Evolutionary conservation across 1,140 invertebrate species (phyloP), one percentile per base, ranked within the genome.

Genomic region (Pristionchus pacificus): DNA sequence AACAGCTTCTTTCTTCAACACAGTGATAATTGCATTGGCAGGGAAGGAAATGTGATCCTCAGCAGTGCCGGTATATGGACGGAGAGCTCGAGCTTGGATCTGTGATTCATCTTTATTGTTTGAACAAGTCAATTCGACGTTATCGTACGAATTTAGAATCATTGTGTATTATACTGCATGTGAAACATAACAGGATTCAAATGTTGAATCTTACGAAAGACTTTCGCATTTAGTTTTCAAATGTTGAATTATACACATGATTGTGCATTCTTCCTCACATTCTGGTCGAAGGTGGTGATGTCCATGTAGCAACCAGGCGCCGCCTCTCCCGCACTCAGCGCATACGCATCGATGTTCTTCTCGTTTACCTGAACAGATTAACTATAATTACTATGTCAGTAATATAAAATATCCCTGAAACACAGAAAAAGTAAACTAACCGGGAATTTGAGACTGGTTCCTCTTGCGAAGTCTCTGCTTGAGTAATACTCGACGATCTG

Each of bases 241-340:
- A n/a, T n/a, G n/a, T n/a, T n/a, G n/a, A n/a, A n/a, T n/a, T n/a
- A n/a, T n/a, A n/a, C n/a, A n/a, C n/a, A n/a, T n/a, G n/a, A n/a
- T n/a, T n/a, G n/a, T 27, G 28, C 68, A 30, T 31, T 2, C 24
- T 29, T 3, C 68, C 1, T 15, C 27, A 49, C 79, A 59, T 81
- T 80, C 55, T 78, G 72, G 15, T 83, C 81, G 67, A 81, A 65
- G 68, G 81, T 78, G 28, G 74, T 77, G 27, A 81, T 59, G 31
- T 81, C 80, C 79, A 83, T 83, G 64, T 81, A 81, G 31, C 74
- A 83, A 14, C 80, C 81, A 3, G 79, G 74, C 10, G 71, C 32
- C 15, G 61, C 28, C 1, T 49, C 57, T 15, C 57, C 28, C n/a
- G 55, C 31, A 15, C 65, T 70, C 31, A 24, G 65, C 15, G 76